phyloP scores from a whole-genome alignment of 2,888 invertebrate genomes.

The Patella depressa region DNA sequence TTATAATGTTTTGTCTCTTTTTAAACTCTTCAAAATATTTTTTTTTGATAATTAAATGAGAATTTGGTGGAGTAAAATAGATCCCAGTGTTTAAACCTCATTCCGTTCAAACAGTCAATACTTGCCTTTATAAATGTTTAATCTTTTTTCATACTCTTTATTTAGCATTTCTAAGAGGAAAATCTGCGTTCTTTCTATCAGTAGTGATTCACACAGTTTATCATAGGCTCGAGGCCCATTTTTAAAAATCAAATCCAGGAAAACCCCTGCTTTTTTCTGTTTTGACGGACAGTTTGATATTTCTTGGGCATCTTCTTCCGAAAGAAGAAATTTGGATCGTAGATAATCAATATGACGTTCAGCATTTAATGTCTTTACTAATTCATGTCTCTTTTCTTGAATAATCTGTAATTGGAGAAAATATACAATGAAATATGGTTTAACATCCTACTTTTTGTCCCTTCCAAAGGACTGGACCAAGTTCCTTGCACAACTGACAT shows the following conservation, averaged over 20 bases:
- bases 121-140: conserved; percentile 23
- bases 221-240: conserved; percentile 29
- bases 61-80: too few species aligned
- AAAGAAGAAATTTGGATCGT: conserved; percentile 27
- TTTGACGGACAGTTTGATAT: conserved; percentile 19
- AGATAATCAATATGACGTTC: conserved; percentile 32
- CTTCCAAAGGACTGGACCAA: background rate
- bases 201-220: conserved; percentile 23
- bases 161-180: conserved; percentile 23
- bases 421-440: background rate
- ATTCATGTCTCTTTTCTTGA: conserved; percentile 16
- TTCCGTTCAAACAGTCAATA: background rate
- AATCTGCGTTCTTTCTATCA: conserved; percentile 23
- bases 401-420: conserved; percentile 19
- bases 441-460: conserved; percentile 8
- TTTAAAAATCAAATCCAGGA: conserved; percentile 30
- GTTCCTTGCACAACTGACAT: too few species aligned
- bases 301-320: conserved; percentile 31
- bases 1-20: conserved; percentile 19
- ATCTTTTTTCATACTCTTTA: conserved; percentile 24
- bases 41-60: too few species aligned
- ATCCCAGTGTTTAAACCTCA: too few species aligned
- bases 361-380: conserved; percentile 22
- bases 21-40: conserved; percentile 11
- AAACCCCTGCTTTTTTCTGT: conserved; percentile 24